These are phyloP conservation scores for Diplodus sargus DNA, from an alignment of 2,797 vertebrate genomes.

Conservation along the genomic window DNA sequence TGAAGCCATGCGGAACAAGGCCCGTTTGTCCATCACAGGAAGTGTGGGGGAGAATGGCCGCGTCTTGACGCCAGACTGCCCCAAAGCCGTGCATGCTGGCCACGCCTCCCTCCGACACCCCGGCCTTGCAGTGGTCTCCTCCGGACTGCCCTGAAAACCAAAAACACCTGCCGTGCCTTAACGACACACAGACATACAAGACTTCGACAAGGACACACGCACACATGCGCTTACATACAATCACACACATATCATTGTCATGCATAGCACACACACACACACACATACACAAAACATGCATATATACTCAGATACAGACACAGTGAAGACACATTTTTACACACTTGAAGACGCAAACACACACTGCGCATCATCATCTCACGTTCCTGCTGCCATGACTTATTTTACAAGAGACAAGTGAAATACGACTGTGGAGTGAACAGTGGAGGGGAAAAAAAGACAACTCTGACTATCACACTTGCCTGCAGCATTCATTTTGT, in stretches of 20 bases:
- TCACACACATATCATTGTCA: slow-evolving; percentile 32
- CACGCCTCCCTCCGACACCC: slow-evolving; percentile 93
- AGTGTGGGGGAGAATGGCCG: slow-evolving; percentile 97
- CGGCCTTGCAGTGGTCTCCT: slow-evolving; percentile 97
- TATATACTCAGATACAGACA: slow-evolving; percentile 55
- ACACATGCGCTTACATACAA: slow-evolving; percentile 23
- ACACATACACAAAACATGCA: slow-evolving; percentile 24
- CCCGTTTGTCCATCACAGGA: slow-evolving; percentile 98
- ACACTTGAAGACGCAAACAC: slow-evolving; percentile 65
- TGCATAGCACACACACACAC: slow-evolving; percentile 32
- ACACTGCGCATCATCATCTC: slow-evolving; percentile 60
- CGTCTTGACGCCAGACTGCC: slow-evolving; percentile 96
- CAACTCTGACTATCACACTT: slow-evolving; percentile 62
- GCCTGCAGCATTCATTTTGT: slow-evolving; percentile 61
- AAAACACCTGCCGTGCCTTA: slow-evolving; percentile 99
- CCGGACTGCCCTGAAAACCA: slow-evolving; percentile 99
- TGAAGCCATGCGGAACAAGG: slow-evolving; percentile 99
- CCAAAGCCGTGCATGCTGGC: slow-evolving; percentile 94
- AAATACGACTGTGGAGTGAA: slow-evolving; percentile 57
- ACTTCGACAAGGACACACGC: slow-evolving; percentile 61
- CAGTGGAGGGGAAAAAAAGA: slow-evolving; percentile 49
- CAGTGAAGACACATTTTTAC: slow-evolving; percentile 59
- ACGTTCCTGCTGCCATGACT: slow-evolving; percentile 75
- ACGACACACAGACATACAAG: slow-evolving; percentile 70
- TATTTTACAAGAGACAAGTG: slow-evolving; percentile 64